A percentile compares a stretch with the other conserved stretches of the same genome.
phyloP scores from a whole-genome alignment of 2,797 vertebrate genomes.

The Trachurus trachurus region DNA sequence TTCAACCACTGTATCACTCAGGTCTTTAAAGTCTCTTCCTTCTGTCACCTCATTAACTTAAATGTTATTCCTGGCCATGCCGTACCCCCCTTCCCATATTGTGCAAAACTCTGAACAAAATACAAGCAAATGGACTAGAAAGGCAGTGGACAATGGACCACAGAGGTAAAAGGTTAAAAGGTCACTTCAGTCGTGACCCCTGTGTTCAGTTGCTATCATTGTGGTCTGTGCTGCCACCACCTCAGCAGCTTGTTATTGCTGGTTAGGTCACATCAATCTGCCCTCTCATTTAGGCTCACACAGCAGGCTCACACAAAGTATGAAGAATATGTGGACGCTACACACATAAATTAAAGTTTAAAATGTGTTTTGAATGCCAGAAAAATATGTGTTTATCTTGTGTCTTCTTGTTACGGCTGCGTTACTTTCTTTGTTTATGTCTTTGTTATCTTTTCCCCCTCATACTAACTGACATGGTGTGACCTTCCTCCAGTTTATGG shows the following conservation, averaged over 20 bases:
- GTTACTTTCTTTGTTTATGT: conserved; percentile 39
- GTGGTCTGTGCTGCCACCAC: conserved; percentile 70
- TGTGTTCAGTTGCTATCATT: conserved; percentile 51
- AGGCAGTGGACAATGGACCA: conserved; percentile 59
- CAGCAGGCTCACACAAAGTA: conserved; percentile 20
- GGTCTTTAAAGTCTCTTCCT: conserved; percentile 34
- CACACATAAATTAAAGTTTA: not conserved
- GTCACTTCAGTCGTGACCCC: conserved; percentile 64
- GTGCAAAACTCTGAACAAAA: conserved; percentile 62
- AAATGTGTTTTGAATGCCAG: not conserved
- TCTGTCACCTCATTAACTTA: conserved; percentile 59
- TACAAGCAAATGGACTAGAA: conserved; percentile 58
- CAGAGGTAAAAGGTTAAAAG: conserved; percentile 65
- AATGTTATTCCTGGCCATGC: conserved; percentile 57
- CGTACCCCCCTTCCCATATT: conserved; percentile 27
- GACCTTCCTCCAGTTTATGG: conserved; percentile 57
- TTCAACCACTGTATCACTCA: conserved; percentile 44
- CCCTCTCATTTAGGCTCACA: conserved; percentile 32
- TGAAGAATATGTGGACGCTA: not conserved
- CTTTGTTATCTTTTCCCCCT: conserved; percentile 45
- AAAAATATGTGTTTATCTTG: not conserved
- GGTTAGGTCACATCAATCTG: conserved; percentile 49
- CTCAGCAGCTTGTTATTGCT: conserved; percentile 56
- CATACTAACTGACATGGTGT: conserved; percentile 54
- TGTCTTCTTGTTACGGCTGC: conserved; percentile 19